Percentiles rank a stretch among this genome's conserved stretches.
Conservation (phyloP, 2,797 vertebrate genomes). For the Sorex maritimensis region DNA sequence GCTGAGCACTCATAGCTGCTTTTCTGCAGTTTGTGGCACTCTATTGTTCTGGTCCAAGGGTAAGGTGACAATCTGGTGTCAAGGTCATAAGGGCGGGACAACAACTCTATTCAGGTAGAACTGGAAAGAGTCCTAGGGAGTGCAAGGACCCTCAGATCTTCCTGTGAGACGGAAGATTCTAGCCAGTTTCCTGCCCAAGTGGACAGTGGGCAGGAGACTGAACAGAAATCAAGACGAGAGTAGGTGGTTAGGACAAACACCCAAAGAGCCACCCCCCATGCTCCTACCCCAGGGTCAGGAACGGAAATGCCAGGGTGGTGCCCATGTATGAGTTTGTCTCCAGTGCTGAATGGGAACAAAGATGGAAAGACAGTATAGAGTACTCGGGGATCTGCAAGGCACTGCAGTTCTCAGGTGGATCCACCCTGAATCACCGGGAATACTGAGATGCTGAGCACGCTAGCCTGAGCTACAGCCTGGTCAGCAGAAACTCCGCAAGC, state of each 20-base stretch:
- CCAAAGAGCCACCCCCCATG: neutral
- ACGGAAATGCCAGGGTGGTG: neutral
- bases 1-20: neutral
- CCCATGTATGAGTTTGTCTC: neutral
- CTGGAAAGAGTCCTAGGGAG: neutral
- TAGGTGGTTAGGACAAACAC: neutral
- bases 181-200: neutral
- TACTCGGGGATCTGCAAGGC: rapidly evolving
- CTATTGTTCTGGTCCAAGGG: neutral
- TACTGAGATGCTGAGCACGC: neutral
- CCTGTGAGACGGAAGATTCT: neutral
- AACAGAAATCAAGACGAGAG: neutral
- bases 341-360: neutral
- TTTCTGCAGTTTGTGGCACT: neutral
- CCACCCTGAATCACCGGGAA: neutral
- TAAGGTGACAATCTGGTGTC: neutral
- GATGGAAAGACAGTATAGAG: neutral
- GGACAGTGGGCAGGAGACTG: neutral
- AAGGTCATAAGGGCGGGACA: neutral
- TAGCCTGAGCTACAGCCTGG: neutral
- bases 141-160: neutral
- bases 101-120: constrained; percentile 1
- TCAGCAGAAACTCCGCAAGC: neutral
- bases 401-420: neutral
- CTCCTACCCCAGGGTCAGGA: neutral